Percentiles rank a stretch among this genome's conserved stretches.
Evolutionary conservation across 2,888 invertebrate species (phyloP).

Genomic region (Hydrotaea diabolus): DNA sequence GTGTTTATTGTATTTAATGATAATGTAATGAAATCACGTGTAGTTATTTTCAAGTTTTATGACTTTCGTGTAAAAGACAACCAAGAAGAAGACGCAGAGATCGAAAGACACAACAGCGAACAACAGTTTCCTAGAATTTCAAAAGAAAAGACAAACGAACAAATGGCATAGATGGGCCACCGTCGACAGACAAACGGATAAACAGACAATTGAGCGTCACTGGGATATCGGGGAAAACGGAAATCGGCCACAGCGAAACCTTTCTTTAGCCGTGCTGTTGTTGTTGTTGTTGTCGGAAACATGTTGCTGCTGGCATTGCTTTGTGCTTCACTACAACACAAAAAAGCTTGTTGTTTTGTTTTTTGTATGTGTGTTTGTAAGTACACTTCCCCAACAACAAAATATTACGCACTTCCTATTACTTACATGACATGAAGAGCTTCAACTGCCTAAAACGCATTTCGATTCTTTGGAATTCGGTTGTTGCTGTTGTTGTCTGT

Average conservation of each 20-base stretch:
- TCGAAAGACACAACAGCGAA: neutral
- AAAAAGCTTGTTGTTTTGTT: slow-evolving; percentile 41
- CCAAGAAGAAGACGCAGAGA: neutral
- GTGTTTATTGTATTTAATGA: slow-evolving; percentile 23
- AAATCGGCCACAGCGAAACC: neutral
- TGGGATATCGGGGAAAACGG: neutral
- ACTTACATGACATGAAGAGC: neutral
- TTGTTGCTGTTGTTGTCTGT: neutral
- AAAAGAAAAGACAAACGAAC: neutral
- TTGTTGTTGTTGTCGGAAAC: slow-evolving; percentile 2
- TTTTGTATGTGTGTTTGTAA: neutral
- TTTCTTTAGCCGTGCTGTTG: no score
- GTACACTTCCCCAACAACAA: neutral
- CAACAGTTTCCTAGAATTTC: slow-evolving; percentile 23
- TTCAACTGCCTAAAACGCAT: neutral
- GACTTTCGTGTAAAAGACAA: slow-evolving; percentile 5
- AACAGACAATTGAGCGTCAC: neutral
- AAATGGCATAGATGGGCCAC: slow-evolving; percentile 27
- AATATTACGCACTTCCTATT: slow-evolving; percentile 57
- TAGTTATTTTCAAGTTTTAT: slow-evolving; percentile 24
- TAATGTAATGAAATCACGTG: slow-evolving; percentile 40
- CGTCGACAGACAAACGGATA: slow-evolving; percentile 36
- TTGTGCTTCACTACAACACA: neutral
- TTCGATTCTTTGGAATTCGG: neutral
- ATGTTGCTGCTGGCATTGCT: neutral